Conservation (phyloP, 2,888 invertebrate genomes). For the Torymus aiolomorphi region DNA sequence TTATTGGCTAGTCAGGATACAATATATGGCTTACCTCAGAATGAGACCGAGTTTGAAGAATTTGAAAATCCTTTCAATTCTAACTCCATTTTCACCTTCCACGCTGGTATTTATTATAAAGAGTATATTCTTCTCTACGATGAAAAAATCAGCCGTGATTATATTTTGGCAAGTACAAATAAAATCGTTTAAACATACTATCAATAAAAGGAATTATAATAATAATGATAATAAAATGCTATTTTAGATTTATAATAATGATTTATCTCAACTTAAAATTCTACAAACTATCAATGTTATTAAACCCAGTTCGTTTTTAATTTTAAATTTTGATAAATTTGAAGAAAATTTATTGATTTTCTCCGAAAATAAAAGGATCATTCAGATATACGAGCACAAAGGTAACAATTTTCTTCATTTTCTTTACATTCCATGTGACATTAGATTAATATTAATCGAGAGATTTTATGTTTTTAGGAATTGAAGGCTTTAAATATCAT, state of each 20-base stretch:
- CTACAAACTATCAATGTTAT: constrained; percentile 77
- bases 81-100: constrained; percentile 59
- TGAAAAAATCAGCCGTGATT: constrained; percentile 61
- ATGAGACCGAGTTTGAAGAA: constrained; percentile 26
- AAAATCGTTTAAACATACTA: constrained; percentile 9
- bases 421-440: background rate
- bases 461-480: constrained; percentile 67
- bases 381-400: constrained; percentile 77
- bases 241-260: constrained; percentile 65
- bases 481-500: constrained; percentile 75
- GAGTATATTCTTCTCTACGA: constrained; percentile 64
- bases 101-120: constrained; percentile 63
- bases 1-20: constrained; percentile 51
- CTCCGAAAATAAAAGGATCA: constrained; percentile 66
- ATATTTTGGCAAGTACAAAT: constrained; percentile 65
- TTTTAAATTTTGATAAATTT: constrained; percentile 65
- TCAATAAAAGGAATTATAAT: too few species aligned
- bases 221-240: constrained; percentile 16
- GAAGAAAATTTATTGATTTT: constrained; percentile 67
- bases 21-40: constrained; percentile 53
- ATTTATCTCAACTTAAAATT: constrained; percentile 74
- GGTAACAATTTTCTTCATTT: constrained; percentile 66
- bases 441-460: background rate
- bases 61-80: constrained; percentile 52
- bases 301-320: constrained; percentile 76